A percentile compares a stretch with the other conserved stretches of the same genome.
These are phyloP conservation scores for Calameuta pallipes DNA, from an alignment of 2,888 invertebrate species.

Conservation along the genomic window DNA sequence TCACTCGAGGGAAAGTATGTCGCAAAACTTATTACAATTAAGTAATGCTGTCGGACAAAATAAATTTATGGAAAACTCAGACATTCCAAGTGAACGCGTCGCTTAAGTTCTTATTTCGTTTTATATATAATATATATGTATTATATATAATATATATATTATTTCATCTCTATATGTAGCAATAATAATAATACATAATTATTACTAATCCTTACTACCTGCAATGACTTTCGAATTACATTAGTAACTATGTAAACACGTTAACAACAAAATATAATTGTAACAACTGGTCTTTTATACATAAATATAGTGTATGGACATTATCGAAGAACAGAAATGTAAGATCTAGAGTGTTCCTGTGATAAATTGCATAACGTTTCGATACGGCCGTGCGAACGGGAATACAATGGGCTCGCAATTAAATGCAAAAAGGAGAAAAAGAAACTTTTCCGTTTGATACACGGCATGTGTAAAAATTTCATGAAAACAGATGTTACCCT, in stretches of 20 bases:
- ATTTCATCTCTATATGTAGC: slow-evolving; percentile 15
- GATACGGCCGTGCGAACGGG: too few species aligned
- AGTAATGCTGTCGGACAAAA: slow-evolving; percentile 13
- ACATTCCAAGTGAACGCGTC: slow-evolving; percentile 2
- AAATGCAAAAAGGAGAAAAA: too few species aligned
- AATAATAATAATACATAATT: slow-evolving; percentile 10
- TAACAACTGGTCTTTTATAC: slow-evolving; percentile 31
- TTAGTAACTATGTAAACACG: slow-evolving; percentile 24
- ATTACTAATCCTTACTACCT: slow-evolving; percentile 9
- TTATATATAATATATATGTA: not conserved
- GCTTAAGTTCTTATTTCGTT: slow-evolving; percentile 9
- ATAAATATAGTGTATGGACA: slow-evolving; percentile 28
- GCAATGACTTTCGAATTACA: slow-evolving; percentile 20
- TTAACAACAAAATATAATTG: slow-evolving; percentile 33
- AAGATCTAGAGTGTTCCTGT: too few species aligned
- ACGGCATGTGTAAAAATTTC: too few species aligned
- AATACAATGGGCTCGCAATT: too few species aligned
- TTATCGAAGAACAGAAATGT: not conserved
- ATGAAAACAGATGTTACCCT: too few species aligned
- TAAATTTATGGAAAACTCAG: not conserved
- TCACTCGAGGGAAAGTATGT: slow-evolving; percentile 34
- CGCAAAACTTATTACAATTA: slow-evolving; percentile 24
- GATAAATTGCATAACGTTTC: too few species aligned
- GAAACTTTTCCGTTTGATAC: too few species aligned
- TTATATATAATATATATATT: slow-evolving; percentile 17